Conservation (phyloP, 2,888 invertebrate species). For the Cyaniris semiargus region DNA sequence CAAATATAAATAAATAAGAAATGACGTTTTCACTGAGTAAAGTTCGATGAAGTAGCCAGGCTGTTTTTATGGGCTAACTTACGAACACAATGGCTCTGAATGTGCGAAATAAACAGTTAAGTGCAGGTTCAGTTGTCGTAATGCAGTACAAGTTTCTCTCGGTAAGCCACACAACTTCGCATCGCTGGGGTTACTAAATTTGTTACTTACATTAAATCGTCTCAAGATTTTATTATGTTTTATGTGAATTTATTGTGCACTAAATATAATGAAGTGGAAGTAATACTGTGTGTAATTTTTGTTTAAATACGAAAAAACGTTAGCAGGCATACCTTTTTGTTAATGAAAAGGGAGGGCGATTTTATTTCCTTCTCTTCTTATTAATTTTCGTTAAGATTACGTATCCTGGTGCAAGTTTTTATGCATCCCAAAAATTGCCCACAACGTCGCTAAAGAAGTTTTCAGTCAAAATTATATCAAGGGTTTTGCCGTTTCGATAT, state of each 20-base stretch:
- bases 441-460: background rate
- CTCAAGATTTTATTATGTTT: slow-evolving; percentile 13
- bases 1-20: background rate
- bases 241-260: background rate
- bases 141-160: slow-evolving; percentile 65
- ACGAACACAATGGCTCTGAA: slow-evolving; percentile 62
- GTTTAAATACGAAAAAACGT: background rate
- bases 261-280: background rate
- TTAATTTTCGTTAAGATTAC: too few species aligned
- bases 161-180: slow-evolving; percentile 60
- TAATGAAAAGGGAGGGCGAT: too few species aligned
- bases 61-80: slow-evolving; percentile 46
- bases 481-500: background rate
- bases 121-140: slow-evolving; percentile 74
- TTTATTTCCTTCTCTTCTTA: too few species aligned
- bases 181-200: slow-evolving; percentile 53
- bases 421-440: too few species aligned
- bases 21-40: background rate
- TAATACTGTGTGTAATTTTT: background rate
- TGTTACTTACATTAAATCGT: slow-evolving; percentile 28
- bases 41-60: slow-evolving; percentile 31
- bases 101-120: slow-evolving; percentile 77
- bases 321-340: too few species aligned
- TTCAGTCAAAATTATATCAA: background rate
- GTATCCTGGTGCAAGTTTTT: too few species aligned